A percentile compares a stretch with the other conserved stretches of the same genome.
Evolutionary conservation across 2,888 invertebrate species (phyloP).

Genomic region (Eristalis arbustorum): DNA sequence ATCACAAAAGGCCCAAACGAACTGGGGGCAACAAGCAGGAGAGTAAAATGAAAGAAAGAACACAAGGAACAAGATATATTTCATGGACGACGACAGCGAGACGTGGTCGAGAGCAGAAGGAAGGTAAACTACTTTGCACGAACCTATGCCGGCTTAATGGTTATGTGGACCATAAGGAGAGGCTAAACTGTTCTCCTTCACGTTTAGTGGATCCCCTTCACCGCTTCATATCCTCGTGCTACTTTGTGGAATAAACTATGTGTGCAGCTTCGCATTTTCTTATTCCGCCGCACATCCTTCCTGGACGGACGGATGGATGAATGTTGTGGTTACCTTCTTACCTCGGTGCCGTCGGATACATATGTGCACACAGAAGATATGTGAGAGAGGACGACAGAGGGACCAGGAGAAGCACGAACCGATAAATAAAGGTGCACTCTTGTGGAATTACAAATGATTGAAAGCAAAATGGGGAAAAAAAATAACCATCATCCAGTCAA

Average conservation of each 20-base stretch:
- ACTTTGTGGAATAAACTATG: conserved; percentile 27
- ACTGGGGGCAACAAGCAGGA: not conserved
- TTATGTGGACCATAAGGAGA: conserved; percentile 25
- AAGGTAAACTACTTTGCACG: conserved; percentile 57
- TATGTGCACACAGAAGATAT: conserved; percentile 1
- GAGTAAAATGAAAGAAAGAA: conserved; percentile 5
- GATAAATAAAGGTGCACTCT: conserved; percentile 60
- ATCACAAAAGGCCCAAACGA: conserved; percentile 1
- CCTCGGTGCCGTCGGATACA: not conserved
- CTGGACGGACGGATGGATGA: conserved; percentile 1
- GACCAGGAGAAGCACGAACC: conserved; percentile 15
- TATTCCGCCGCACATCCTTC: conserved; percentile 43
- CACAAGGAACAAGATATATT: conserved; percentile 7
- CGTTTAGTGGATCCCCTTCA: not conserved
- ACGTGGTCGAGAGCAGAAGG: conserved; percentile 21
- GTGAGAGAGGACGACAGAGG: conserved; percentile 29
- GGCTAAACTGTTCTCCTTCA: conserved; percentile 10
- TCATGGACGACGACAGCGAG: not conserved
- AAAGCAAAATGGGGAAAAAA: not conserved
- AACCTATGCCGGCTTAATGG: conserved; percentile 42
- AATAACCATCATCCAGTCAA: not conserved
- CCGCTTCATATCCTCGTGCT: conserved; percentile 52
- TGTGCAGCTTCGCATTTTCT: not conserved
- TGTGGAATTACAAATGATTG: conserved; percentile 21
- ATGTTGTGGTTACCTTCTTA: conserved; percentile 16